Evolutionary conservation across 1,140 invertebrate genomes (phyloP).

Genomic region (Saxidomus purpurata): DNA sequence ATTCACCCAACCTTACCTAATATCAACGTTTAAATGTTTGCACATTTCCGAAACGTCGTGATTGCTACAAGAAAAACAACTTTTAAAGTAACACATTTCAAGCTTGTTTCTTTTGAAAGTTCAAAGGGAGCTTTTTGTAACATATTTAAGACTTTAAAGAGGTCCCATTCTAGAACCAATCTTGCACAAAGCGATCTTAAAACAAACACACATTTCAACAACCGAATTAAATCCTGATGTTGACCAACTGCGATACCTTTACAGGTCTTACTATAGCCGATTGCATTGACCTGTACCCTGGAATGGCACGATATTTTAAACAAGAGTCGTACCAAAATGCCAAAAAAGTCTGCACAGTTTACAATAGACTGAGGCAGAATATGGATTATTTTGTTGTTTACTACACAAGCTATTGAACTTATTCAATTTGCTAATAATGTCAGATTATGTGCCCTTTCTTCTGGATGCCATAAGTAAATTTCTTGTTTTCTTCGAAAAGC

Average conservation of each 20-base stretch:
- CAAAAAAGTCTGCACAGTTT: conserved; percentile 36
- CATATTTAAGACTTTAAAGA: background rate
- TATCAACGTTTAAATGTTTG: background rate
- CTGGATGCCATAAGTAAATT: conserved; percentile 4
- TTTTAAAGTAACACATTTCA: conserved; percentile 23
- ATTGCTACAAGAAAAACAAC: conserved; percentile 49
- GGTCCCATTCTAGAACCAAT: conserved; percentile 37
- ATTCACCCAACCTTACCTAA: background rate
- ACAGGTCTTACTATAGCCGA: background rate
- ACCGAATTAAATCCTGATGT: background rate
- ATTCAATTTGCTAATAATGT: conserved; percentile 34
- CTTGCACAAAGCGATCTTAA: background rate
- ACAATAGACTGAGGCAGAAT: conserved; percentile 20
- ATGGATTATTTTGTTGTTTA: conserved; percentile 34
- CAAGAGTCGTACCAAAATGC: background rate
- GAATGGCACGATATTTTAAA: background rate
- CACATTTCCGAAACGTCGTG: background rate
- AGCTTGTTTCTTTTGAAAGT: background rate
- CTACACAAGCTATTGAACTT: conserved; percentile 52
- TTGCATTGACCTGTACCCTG: conserved; percentile 41
- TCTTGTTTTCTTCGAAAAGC: conserved; percentile 19
- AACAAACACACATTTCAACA: conserved; percentile 9
- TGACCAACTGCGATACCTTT: background rate
- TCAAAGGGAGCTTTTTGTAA: conserved; percentile 25
- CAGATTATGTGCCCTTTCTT: background rate